Base-by-base conservation (phyloP, 1,140 invertebrate species). In the Caerostris darwini region DNA sequence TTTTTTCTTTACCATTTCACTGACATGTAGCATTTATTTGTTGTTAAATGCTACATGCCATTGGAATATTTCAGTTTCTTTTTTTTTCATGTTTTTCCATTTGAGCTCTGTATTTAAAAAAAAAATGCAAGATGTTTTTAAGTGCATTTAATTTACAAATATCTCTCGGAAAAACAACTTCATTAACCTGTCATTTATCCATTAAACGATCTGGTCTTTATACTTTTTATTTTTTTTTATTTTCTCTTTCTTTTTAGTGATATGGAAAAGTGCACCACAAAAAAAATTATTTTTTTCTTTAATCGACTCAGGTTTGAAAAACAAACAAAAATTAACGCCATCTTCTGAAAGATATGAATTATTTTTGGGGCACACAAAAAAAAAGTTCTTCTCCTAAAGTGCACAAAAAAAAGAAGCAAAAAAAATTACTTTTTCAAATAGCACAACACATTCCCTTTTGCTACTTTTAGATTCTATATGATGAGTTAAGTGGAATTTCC, bases 111-210 rank as follows among this genome's bases (percentile, higher is more conserved):
- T 34, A 77, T 77, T 77, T 77, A 83, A 83, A 83, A 56, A 34
- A 2, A 34, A 34, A 34, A 14, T 5, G 14, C 57, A 1, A 2
- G 34, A 57, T 17, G 7, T 87, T 87, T 89, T 71, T n/a, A 69
- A 89, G 64, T 61, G 10, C 87, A 64, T 89, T 89, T 89, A 89
- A 89, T 89, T 89, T 89, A 89, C 14, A 64, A 69, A 69, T 71
- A 89, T 71, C 64, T 17, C 56, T 89, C 34, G 14, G n/a, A 89
- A 56, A 69, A 89, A 89, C 59, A 89, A 89, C 87, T 89, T 71
- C 87, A 89, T 89, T 89, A 89, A 53, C 87, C n/a, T 89, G 87
- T 89, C 87, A 89, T 19, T 69, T 69, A 89, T 89, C 61, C 87
- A 89, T 89, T 89, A 89, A 71, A 87, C 34, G 54, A 89, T 50